Conservation (phyloP, 1,140 invertebrate genomes). For the Andricus grossulariae region DNA sequence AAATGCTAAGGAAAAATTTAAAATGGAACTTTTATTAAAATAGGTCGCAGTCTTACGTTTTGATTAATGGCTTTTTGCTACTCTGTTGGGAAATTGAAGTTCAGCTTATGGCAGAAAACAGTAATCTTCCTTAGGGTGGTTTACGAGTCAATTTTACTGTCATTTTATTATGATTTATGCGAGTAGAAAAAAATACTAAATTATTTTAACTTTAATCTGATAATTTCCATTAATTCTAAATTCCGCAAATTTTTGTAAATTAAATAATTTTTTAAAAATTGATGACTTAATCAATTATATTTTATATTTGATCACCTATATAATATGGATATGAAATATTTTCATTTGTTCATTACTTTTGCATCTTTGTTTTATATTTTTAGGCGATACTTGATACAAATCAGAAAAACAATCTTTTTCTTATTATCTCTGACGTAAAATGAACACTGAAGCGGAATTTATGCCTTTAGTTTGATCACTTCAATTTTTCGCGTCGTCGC, state of each 20-base stretch:
- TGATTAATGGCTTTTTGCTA: slow-evolving; percentile 2
- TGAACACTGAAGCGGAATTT: slow-evolving; percentile 9
- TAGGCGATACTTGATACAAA: not conserved
- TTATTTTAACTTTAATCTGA: not conserved
- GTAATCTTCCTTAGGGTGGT: slow-evolving; percentile 2
- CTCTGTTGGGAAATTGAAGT: slow-evolving; percentile 6
- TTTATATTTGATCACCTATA: too few relatives aligned
- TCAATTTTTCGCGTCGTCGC: slow-evolving; percentile 1
- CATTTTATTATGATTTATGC: not conserved
- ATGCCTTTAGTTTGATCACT: slow-evolving; percentile 12
- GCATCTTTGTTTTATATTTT: not conserved
- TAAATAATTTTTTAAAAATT: too few relatives aligned
- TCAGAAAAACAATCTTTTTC: not conserved
- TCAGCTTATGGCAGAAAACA: not conserved
- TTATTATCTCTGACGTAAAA: not conserved
- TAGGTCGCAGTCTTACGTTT: not conserved
- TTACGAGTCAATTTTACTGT: not conserved
- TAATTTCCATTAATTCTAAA: too few relatives aligned
- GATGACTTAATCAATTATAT: too few relatives aligned
- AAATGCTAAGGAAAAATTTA: not conserved
- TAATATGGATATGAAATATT: too few relatives aligned
- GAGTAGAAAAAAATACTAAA: not conserved
- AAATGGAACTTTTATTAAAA: slow-evolving; percentile 26
- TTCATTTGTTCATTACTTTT: too few relatives aligned
- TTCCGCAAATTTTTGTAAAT: too few relatives aligned